phyloP scores from a whole-genome alignment of 2,797 vertebrate species.

The Glossophaga mutica region DNA sequence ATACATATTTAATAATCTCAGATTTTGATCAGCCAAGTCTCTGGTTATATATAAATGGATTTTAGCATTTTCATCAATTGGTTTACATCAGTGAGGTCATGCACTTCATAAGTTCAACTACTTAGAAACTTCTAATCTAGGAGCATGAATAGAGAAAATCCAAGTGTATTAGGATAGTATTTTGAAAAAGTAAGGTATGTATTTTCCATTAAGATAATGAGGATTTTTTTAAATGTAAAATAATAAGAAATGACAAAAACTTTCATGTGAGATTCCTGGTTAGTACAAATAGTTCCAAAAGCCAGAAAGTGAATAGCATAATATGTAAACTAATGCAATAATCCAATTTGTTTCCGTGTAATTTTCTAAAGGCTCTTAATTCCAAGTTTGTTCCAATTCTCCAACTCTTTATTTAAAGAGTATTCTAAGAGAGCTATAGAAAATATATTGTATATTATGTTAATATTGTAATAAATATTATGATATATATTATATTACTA shows the following conservation, averaged over 20 bases:
- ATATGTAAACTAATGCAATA: background rate
- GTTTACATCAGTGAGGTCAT: background rate
- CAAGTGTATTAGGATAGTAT: background rate
- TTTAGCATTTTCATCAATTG: background rate
- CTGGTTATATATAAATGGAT: background rate
- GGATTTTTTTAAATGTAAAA: background rate
- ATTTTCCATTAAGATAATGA: background rate
- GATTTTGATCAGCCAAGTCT: background rate
- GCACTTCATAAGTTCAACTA: background rate
- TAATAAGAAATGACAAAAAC: background rate
- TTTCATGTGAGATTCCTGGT: background rate
- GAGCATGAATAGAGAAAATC: background rate
- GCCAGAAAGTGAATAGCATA: background rate
- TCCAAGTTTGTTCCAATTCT: background rate
- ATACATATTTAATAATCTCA: background rate
- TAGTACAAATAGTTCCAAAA: background rate
- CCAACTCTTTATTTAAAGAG: background rate
- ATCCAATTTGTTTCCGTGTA: background rate
- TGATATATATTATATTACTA: background rate
- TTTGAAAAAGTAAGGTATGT: background rate
- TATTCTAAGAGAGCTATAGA: background rate
- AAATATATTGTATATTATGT: background rate
- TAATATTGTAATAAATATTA: background rate
- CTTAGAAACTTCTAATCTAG: background rate
- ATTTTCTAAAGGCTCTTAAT: slow-evolving; percentile 16